Evolutionary conservation across 2,113 vertebrate species (phyloP), one percentile per base, ranked within the genome.

Genomic region (Charina bottae): DNA sequence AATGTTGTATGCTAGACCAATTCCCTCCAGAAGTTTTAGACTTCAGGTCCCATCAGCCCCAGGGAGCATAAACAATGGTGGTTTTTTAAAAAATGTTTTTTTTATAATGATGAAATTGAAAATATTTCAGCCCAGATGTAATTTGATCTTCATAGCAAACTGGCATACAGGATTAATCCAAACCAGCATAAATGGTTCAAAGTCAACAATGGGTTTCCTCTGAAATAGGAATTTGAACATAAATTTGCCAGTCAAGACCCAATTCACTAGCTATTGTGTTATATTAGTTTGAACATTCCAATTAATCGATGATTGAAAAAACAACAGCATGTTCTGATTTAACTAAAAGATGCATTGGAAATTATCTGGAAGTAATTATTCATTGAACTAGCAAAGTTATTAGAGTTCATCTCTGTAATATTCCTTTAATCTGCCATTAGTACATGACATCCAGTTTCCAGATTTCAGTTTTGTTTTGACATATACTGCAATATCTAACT

Each of bases 391-490:
- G 89, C 13, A 90, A 54, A 96, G 93, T 21, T 94, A 95, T 95
- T 95, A 96, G 53, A 95, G 46, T 42, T 96, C 90, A 96, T 95
- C 56, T 49, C 93, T 92, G 55, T 56, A 93, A 33, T 94, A 95
- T 95, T 94, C 87, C 92, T 97, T 95, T 94, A 96, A 87, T 28
- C 2, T 89, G 89, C 89, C 78, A 92, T 95, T 97, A 96, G 95
- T 92, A 94, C 92, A 84, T 91, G 83, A 93, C 92, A 96, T 17
- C 37, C 28, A 93, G 54, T 93, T 89, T 33, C 7, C 95, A 90
- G 86, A 97, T 95, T 89, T 95, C 90, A 91, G 91, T 92, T 96
- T 95, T 94, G 93, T 96, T 96, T 97, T 96, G 92, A 95, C 83
- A 96, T 7, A 24, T 83, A 94, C 88, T 96, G 93, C 95, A 96